These are phyloP conservation scores for Drosophila lutescens DNA, from an alignment of 2,888 invertebrate genomes.

Conservation along the genomic window DNA sequence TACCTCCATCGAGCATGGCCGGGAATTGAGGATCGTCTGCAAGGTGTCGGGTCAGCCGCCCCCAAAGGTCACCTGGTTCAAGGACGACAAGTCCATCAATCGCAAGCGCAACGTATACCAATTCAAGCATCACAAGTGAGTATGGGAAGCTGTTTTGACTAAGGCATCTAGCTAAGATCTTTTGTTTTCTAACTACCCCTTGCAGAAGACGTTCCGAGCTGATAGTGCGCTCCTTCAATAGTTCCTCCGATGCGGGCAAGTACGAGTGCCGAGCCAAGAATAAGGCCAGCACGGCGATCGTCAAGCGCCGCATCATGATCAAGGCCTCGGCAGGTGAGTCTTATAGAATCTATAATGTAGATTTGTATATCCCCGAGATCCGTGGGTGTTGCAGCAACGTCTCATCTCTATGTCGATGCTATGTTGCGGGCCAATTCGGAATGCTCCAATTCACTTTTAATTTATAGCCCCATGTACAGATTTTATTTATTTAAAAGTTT, in stretches of 20 bases:
- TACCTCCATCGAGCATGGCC: constrained; percentile 83
- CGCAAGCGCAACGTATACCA: constrained; percentile 83
- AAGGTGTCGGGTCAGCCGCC: constrained; percentile 91
- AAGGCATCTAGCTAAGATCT: background rate
- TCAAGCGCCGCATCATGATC: constrained; percentile 83
- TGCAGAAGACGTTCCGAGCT: constrained; percentile 92
- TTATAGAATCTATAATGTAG: background rate
- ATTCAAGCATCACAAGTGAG: constrained; percentile 84
- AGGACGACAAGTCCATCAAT: constrained; percentile 88
- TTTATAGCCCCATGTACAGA: constrained; percentile 60
- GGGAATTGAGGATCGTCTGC: constrained; percentile 89
- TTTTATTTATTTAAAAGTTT: constrained; percentile 13
- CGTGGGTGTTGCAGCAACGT: constrained; percentile 14
- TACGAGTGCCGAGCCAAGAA: constrained; percentile 93
- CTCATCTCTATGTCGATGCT: constrained; percentile 3
- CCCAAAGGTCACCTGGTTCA: constrained; percentile 93
- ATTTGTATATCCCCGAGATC: background rate
- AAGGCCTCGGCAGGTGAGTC: constrained; percentile 83
- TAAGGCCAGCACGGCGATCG: constrained; percentile 83
- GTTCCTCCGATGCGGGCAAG: constrained; percentile 90
- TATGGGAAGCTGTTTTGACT: constrained; percentile 3
- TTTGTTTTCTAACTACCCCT: constrained; percentile 48
- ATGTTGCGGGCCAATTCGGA: constrained; percentile 31
- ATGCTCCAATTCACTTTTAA: constrained; percentile 77
- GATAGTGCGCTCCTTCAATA: constrained; percentile 90